These are phyloP conservation scores for Diuraphis noxia DNA, from an alignment of 1,140 invertebrate genomes.

Conservation along the genomic window DNA sequence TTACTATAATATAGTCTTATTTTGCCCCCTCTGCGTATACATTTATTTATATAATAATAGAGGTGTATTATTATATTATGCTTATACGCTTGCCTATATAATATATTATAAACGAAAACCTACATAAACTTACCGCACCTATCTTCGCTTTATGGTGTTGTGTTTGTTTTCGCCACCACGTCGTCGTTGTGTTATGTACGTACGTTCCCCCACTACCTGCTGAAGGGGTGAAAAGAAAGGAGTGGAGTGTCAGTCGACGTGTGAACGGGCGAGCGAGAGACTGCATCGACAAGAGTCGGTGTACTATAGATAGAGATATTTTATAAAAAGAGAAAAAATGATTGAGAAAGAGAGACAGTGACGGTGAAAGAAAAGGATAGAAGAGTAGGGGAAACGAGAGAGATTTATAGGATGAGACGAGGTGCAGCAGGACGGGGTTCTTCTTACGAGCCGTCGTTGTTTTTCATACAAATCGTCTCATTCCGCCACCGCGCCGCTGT, in stretches of 20 bases:
- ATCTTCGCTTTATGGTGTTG: background rate
- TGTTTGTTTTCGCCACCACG: constrained; percentile 25
- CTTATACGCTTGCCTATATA: background rate
- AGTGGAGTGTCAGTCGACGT: background rate
- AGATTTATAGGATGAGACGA: background rate
- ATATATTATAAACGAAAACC: background rate
- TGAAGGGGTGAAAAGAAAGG: background rate
- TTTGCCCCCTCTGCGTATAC: background rate
- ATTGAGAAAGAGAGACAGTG: background rate
- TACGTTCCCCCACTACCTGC: background rate
- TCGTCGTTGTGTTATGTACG: background rate
- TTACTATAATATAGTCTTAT: background rate
- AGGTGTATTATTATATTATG: background rate
- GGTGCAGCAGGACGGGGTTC: background rate
- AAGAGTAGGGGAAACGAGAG: background rate
- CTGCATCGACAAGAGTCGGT: background rate
- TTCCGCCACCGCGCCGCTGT: background rate
- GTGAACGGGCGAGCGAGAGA: background rate
- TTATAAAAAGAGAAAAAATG: background rate
- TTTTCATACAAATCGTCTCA: constrained; percentile 54
- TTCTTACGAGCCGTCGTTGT: constrained; percentile 36
- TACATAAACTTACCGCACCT: background rate
- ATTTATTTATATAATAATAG: background rate
- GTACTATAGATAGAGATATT: background rate
- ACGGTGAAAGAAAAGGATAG: too few relatives aligned